Base-by-base conservation (phyloP, 2,888 invertebrate genomes). In the Brachyptera risi region DNA sequence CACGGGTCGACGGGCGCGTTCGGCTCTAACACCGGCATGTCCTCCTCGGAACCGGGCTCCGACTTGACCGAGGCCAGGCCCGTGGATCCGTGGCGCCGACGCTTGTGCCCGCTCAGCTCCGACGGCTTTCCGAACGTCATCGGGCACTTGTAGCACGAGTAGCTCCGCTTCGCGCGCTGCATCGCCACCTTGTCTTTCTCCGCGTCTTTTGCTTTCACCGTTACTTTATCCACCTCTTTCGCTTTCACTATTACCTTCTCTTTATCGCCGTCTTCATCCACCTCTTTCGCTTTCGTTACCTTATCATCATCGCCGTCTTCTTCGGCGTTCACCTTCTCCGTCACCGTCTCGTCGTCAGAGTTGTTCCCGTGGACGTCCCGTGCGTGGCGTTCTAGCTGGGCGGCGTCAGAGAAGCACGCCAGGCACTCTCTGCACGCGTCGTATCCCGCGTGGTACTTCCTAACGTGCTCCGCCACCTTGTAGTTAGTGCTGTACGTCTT, bases 401-500 rank as follows among this genome's bases (percentile, higher is more conserved):
- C 47, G 2, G 21, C 47, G 4, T 17, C 5, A 2, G 21, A 21
- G 65, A 82, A 83, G n/a, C 83, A 79, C 42, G 79, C 79, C 56
- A 82, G 72, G 66, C 83, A 83, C n/a, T 78, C 76, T 70, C 80
- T 81, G 65, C 83, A 83, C 1, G 81, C 80, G 42, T 76, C 76
- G 64, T 81, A 82, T 26, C 80, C 79, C 51, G 82, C 82, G 67
- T 83, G 83, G 24, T 79, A 80, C 64, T 81, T 82, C 64, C 80
- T 80, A 40, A 82, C 74, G 66, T 83, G 83, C 68, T 82, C 82
- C 61, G 79, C 79, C 0, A 54, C 54, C 66, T 83, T 83, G 79
- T 81, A 81, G 62, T 80, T 80, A 1, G 79, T 80, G 0, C 81
- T 80, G 67, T 81, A 82, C 63, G 80, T 80, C 68, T 82, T 82